phyloP scores from a whole-genome alignment of 2,797 vertebrate species.

The Hephaestus fuliginosus region DNA sequence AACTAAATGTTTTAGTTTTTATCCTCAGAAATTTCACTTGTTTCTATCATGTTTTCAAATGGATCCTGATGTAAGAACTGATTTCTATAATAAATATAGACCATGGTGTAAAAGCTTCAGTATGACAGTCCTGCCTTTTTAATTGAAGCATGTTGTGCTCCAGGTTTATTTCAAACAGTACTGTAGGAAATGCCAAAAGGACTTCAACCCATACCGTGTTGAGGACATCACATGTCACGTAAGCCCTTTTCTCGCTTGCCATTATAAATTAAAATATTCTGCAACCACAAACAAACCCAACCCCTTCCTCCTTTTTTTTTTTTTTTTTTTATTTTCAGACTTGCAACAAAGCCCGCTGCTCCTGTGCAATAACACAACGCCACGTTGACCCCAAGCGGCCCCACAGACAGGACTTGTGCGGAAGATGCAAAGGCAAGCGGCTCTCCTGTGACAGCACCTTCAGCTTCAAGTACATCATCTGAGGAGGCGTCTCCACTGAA shows the following conservation, averaged over 20 bases:
- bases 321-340: conserved; percentile 77
- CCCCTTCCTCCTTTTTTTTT: background rate
- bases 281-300: background rate
- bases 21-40: no score
- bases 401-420: conserved; percentile 97
- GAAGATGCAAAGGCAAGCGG: conserved; percentile 96
- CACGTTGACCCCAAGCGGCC: conserved; percentile 97
- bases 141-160: background rate
- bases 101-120: no score
- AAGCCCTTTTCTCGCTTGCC: conserved; percentile 53
- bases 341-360: conserved; percentile 94
- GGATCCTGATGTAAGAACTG: background rate
- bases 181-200: conserved; percentile 95
- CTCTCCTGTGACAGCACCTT: conserved; percentile 98
- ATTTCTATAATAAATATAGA: no score
- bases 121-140: background rate
- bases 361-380: conserved; percentile 91
- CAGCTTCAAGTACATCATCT: conserved; percentile 99
- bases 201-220: conserved; percentile 97
- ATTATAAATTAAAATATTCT: background rate
- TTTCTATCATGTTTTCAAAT: background rate
- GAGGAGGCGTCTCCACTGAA: conserved; percentile 39
- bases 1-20: no score
- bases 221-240: conserved; percentile 97
- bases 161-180: conserved; percentile 99